phyloP scores from a whole-genome alignment of 1,140 invertebrate genomes.

The Lepidotrigona ventralis region DNA sequence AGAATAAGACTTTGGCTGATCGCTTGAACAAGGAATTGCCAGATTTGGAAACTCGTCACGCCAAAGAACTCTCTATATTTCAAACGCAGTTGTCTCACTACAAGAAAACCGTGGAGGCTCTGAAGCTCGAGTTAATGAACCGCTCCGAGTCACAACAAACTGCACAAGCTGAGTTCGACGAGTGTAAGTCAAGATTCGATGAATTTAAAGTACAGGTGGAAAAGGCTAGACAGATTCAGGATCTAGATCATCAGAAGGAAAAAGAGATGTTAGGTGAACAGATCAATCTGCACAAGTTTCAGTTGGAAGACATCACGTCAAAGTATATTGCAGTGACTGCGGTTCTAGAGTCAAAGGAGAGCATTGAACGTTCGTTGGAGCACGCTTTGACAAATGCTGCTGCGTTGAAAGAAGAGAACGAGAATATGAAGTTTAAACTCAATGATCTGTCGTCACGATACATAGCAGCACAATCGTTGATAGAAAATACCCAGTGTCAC shows the following conservation, averaged over 20 bases:
- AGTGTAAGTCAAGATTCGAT: slow-evolving; percentile 65
- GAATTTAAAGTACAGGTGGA: slow-evolving; percentile 62
- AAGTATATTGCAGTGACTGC: slow-evolving; percentile 72
- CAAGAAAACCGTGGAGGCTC: slow-evolving; percentile 73
- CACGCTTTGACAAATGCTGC: slow-evolving; percentile 69
- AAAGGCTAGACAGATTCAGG: slow-evolving; percentile 41
- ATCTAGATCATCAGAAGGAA: slow-evolving; percentile 66
- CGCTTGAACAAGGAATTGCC: slow-evolving; percentile 67
- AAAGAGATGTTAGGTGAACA: slow-evolving; percentile 70
- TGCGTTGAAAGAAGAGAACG: slow-evolving; percentile 70
- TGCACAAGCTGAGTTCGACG: slow-evolving; percentile 62
- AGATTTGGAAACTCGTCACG: slow-evolving; percentile 70
- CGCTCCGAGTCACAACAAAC: slow-evolving; percentile 63
- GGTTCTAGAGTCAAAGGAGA: slow-evolving; percentile 76
- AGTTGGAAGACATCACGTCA: slow-evolving; percentile 73
- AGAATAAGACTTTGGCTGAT: slow-evolving; percentile 67
- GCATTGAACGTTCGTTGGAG: slow-evolving; percentile 74
- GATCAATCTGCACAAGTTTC: slow-evolving; percentile 71
- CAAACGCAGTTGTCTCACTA: slow-evolving; percentile 72
- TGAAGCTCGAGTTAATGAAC: slow-evolving; percentile 72
- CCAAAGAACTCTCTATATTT: slow-evolving; percentile 74
- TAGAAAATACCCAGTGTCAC: slow-evolving; percentile 66
- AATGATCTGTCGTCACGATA: slow-evolving; percentile 71
- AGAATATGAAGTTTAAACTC: slow-evolving; percentile 69
- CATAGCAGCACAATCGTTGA: slow-evolving; percentile 65